These are phyloP conservation scores for Sciurus carolinensis DNA, from an alignment of 2,797 vertebrate genomes.

Conservation along the genomic window DNA sequence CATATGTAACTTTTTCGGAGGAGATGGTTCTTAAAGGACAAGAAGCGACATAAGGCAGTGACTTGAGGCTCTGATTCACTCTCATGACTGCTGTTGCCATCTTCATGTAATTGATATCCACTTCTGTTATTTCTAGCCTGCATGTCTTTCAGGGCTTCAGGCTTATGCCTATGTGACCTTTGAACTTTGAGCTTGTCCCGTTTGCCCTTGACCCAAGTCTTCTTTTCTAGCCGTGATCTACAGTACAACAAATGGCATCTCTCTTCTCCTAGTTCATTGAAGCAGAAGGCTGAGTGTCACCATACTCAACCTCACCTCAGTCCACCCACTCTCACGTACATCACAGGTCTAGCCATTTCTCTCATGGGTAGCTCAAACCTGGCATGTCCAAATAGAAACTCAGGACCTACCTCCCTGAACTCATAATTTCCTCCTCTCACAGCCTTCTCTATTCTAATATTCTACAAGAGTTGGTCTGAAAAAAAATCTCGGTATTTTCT, in stretches of 20 bases:
- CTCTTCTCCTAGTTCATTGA: neutral
- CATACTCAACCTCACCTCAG: neutral
- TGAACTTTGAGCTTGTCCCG: neutral
- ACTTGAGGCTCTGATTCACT: neutral
- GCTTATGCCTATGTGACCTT: too few relatives aligned
- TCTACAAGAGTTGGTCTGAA: neutral
- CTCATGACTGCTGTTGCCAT: too few relatives aligned
- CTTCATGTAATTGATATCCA: too few relatives aligned
- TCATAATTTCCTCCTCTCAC: neutral
- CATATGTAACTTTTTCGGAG: neutral
- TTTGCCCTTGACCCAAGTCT: neutral
- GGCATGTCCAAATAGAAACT: neutral
- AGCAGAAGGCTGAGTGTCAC: neutral
- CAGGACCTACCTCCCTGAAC: neutral
- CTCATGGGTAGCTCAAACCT: neutral
- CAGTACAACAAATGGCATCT: neutral
- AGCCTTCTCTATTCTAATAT: neutral
- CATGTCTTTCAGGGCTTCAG: neutral
- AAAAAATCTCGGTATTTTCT: neutral
- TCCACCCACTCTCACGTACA: rapidly evolving
- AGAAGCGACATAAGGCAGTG: neutral
- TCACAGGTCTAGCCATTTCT: neutral
- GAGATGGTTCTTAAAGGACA: neutral
- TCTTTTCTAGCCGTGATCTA: neutral
- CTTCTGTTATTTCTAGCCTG: neutral